Evolutionary conservation across 2,113 vertebrate species (phyloP).

Genomic region (Peromyscus leucopus): DNA sequence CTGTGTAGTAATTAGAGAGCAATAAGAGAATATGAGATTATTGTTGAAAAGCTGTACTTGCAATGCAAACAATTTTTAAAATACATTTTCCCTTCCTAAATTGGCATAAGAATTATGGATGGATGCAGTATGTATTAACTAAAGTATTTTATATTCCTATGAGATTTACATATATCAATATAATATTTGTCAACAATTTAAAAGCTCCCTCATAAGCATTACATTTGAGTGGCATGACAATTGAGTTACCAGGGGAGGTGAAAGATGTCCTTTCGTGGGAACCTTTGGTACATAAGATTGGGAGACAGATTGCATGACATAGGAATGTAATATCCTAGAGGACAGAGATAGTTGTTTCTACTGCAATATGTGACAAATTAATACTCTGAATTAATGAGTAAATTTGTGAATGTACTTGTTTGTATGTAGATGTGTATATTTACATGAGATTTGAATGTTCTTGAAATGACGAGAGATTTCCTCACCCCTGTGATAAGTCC

Average conservation of each 20-base stretch:
- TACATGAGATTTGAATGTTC: not conserved
- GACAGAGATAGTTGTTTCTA: not conserved
- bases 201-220: not conserved
- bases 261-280: not conserved
- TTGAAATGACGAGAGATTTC: not conserved
- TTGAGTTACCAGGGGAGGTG: not conserved
- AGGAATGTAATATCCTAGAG: not conserved
- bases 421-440: not conserved
- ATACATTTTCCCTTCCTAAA: conserved; percentile 44
- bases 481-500: not conserved
- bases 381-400: not conserved
- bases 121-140: conserved; percentile 36
- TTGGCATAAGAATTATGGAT: conserved; percentile 63
- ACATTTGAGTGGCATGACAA: not conserved
- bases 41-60: conserved; percentile 84
- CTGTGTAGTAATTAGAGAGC: conserved; percentile 90
- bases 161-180: not conserved
- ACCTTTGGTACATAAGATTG: not conserved
- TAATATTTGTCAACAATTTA: not conserved
- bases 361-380: not conserved
- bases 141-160: not conserved
- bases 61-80: conserved; percentile 86
- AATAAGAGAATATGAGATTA: conserved; percentile 86
- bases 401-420: not conserved
- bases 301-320: not conserved